These are phyloP conservation scores for Latrodectus geometricus DNA, from an alignment of 1,140 invertebrate genomes.

Conservation along the genomic window DNA sequence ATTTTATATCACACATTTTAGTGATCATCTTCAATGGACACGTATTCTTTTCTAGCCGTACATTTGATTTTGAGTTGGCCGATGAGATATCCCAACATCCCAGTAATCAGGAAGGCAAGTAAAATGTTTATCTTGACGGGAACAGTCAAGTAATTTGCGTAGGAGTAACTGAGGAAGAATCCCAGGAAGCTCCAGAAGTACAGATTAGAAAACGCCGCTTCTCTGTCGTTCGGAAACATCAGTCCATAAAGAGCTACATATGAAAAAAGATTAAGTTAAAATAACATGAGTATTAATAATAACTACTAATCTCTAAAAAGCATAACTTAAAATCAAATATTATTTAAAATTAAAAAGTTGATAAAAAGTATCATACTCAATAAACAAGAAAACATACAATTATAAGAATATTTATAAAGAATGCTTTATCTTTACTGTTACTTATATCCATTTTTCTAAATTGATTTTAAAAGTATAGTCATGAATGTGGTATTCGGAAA, in stretches of 20 bases:
- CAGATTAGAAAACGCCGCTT: slow-evolving; percentile 46
- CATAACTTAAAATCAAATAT: background rate
- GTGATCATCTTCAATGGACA: slow-evolving; percentile 17
- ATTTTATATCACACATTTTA: background rate
- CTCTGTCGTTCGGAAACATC: slow-evolving; percentile 52
- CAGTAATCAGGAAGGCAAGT: slow-evolving; percentile 5
- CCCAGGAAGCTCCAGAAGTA: slow-evolving; percentile 56
- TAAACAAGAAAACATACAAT: too few relatives aligned
- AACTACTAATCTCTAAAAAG: background rate
- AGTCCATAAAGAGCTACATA: slow-evolving; percentile 38
- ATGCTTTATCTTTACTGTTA: too few relatives aligned
- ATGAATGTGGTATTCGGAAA: too few relatives aligned
- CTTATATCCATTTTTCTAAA: too few relatives aligned
- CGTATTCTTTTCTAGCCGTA: background rate
- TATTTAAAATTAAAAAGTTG: background rate
- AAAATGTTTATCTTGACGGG: slow-evolving; percentile 41
- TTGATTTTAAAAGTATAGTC: too few relatives aligned
- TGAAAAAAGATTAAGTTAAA: background rate
- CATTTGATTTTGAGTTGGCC: slow-evolving; percentile 35
- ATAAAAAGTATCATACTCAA: background rate
- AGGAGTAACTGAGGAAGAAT: slow-evolving; percentile 46
- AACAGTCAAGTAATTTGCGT: slow-evolving; percentile 44
- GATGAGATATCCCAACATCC: slow-evolving; percentile 18
- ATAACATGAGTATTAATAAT: background rate
- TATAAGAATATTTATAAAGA: too few relatives aligned